Evolutionary conservation across 1,140 invertebrate species (phyloP).

Genomic region (Zaprionus inermis): DNA sequence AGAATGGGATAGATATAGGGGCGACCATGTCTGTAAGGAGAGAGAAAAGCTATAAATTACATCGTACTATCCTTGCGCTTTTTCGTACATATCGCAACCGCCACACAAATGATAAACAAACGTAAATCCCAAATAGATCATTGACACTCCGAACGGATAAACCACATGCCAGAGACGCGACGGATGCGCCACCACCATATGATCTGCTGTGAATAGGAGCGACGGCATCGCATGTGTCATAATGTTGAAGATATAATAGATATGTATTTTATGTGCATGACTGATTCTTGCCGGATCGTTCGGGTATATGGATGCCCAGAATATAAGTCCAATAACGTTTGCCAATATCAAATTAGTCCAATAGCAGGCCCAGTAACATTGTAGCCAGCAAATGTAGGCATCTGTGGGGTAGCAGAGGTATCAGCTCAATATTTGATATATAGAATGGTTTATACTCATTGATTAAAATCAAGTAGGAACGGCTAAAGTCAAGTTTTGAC

Average conservation of each 20-base stretch:
- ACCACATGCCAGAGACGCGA: constrained; percentile 88
- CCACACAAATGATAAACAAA: constrained; percentile 88
- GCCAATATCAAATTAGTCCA: constrained; percentile 40
- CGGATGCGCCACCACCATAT: constrained; percentile 88
- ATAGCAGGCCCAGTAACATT: constrained; percentile 54
- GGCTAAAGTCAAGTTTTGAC: no score
- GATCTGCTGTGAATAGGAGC: constrained; percentile 88
- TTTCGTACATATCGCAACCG: constrained; percentile 86
- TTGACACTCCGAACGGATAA: constrained; percentile 86
- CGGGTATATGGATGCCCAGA: constrained; percentile 46
- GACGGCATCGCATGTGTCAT: constrained; percentile 89
- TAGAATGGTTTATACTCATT: no score
- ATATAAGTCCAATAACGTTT: not conserved
- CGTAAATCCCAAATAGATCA: constrained; percentile 88
- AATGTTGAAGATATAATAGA: constrained; percentile 84
- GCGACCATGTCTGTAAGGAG: constrained; percentile 24
- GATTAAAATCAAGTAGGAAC: no score
- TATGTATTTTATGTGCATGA: not conserved
- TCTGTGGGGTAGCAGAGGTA: constrained; percentile 13
- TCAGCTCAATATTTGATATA: no score
- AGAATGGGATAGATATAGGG: constrained; percentile 41
- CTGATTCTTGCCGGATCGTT: not conserved
- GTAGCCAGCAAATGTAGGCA: not conserved
- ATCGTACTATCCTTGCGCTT: no score
- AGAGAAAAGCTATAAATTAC: no score